A percentile compares a stretch with the other conserved stretches of the same genome.
Conservation (phyloP, 1,140 invertebrate species). For the Eumaeus atala region DNA sequence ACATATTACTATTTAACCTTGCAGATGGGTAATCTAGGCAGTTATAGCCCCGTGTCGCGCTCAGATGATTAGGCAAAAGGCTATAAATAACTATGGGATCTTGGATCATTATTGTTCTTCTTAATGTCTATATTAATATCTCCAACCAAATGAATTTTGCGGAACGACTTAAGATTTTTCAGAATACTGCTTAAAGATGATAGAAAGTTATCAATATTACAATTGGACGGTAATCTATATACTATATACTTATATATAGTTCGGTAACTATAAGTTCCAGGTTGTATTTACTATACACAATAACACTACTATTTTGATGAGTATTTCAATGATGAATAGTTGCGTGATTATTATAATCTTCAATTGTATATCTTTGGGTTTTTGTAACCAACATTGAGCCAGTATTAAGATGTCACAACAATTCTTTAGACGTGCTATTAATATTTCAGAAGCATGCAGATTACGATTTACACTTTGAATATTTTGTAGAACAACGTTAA, state of each 20-base stretch:
- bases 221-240: neutral
- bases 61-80: neutral
- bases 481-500: slow-evolving; percentile 18
- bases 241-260: slow-evolving; percentile 8
- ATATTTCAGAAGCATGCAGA: slow-evolving; percentile 15
- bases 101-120: neutral
- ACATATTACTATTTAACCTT: neutral
- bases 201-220: neutral
- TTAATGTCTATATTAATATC: slow-evolving; percentile 4
- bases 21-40: slow-evolving; percentile 1
- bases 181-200: neutral
- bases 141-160: neutral
- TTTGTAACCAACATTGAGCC: slow-evolving; percentile 20
- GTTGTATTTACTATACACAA: slow-evolving; percentile 16
- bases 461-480: slow-evolving; percentile 23
- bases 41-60: neutral
- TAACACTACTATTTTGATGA: slow-evolving; percentile 21
- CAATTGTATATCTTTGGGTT: neutral
- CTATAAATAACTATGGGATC: neutral
- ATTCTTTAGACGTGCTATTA: slow-evolving; percentile 13
- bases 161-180: neutral
- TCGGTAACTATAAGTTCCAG: slow-evolving; percentile 12
- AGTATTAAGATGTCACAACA: slow-evolving; percentile 21
- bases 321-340: slow-evolving; percentile 14
- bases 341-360: slow-evolving; percentile 15